A percentile compares a stretch with the other conserved stretches of the same genome.
phyloP scores from a whole-genome alignment of 2,888 invertebrate genomes.

The Tineola bisselliella region DNA sequence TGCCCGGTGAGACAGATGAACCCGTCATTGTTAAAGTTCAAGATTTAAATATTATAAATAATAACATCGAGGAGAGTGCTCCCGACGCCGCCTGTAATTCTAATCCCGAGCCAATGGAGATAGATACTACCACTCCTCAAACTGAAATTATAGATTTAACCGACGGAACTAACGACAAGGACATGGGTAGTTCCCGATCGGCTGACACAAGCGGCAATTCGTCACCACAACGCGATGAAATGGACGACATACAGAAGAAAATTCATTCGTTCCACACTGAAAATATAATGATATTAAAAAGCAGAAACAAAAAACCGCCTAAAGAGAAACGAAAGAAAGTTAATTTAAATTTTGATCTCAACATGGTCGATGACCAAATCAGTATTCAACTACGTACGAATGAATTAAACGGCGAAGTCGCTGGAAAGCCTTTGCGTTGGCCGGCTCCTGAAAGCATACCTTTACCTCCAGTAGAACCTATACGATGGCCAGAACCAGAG shows the following conservation, averaged over 20 bases:
- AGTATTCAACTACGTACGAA: constrained; percentile 58
- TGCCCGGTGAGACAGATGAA: constrained; percentile 35
- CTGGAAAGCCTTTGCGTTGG: constrained; percentile 39
- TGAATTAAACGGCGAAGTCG: constrained; percentile 48
- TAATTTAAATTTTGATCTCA: constrained; percentile 63
- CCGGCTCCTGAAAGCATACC: constrained; percentile 49
- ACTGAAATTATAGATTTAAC: constrained; percentile 42
- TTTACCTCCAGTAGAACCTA: constrained; percentile 36
- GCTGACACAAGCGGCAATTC: constrained; percentile 62
- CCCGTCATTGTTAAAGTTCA: constrained; percentile 41
- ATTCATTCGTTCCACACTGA: constrained; percentile 72
- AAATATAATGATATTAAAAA: constrained; percentile 69
- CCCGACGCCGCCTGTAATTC: constrained; percentile 41
- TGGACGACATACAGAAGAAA: constrained; percentile 71
- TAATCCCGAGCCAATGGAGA: constrained; percentile 57
- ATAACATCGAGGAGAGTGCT: constrained; percentile 32
- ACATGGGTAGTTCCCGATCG: constrained; percentile 33
- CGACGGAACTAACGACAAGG: constrained; percentile 43
- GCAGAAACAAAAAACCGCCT: constrained; percentile 67
- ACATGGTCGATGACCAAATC: constrained; percentile 63
- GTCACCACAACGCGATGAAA: constrained; percentile 60
- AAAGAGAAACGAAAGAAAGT: constrained; percentile 65
- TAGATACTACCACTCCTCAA: constrained; percentile 46
- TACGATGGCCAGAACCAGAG: constrained; percentile 51
- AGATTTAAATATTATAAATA: constrained; percentile 42